Percentiles rank a stretch among this genome's conserved stretches.
These are phyloP conservation scores for Hermaeophaga mercurialis DNA, from an alignment of 2,888 invertebrate species.

Conservation along the genomic window DNA sequence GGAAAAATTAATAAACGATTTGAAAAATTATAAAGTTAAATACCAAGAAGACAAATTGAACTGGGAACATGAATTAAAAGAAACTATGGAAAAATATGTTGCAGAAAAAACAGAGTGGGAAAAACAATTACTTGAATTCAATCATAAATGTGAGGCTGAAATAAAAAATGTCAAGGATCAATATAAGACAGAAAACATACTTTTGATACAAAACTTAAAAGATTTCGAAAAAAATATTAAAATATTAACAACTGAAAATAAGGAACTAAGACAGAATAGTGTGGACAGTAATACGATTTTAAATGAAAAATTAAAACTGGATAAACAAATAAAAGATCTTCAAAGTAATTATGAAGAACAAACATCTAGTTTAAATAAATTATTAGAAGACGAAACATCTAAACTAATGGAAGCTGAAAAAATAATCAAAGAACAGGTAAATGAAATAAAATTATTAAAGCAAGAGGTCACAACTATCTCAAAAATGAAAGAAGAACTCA, in stretches of 20 bases:
- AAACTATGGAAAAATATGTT: not conserved
- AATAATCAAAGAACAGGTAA: constrained; percentile 26
- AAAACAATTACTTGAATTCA: not conserved
- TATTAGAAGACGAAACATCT: not conserved
- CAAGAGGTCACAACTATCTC: constrained; percentile 19
- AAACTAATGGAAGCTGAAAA: constrained; percentile 2
- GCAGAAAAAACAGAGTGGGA: not conserved
- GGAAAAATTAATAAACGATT: not conserved
- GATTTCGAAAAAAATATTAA: constrained; percentile 8
- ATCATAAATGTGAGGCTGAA: constrained; percentile 27
- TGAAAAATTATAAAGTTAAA: constrained; percentile 4
- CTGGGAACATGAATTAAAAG: constrained; percentile 3
- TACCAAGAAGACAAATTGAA: not conserved
- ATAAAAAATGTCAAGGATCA: constrained; percentile 42
- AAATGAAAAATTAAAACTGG: constrained; percentile 12
- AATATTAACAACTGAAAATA: constrained; percentile 18
- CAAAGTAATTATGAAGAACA: constrained; percentile 25
- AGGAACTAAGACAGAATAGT: constrained; percentile 13
- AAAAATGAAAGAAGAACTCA: constrained; percentile 26
- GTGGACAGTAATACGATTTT: not conserved
- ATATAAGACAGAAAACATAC: constrained; percentile 33
- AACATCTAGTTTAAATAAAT: constrained; percentile 19
- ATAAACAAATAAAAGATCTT: constrained; percentile 44
- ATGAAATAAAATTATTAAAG: constrained; percentile 22
- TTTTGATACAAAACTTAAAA: constrained; percentile 28